Evolutionary conservation across 1,140 invertebrate genomes (phyloP).

Genomic region (Saccostrea echinata): DNA sequence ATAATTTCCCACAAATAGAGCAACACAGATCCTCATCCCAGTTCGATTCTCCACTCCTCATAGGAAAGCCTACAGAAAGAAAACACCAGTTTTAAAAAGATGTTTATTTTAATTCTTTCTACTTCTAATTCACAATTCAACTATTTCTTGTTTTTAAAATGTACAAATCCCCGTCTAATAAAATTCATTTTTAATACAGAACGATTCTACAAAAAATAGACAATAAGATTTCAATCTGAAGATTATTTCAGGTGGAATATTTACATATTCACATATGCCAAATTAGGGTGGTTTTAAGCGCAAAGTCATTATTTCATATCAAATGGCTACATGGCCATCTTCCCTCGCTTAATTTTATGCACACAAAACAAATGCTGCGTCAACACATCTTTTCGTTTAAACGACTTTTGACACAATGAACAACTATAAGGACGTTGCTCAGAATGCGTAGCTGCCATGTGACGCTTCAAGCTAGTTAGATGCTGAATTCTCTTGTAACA

Average conservation of each 20-base stretch:
- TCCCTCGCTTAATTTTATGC: conserved; percentile 12
- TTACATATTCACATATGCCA: too few species aligned
- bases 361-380: conserved; percentile 12
- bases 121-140: background rate
- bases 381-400: conserved; percentile 36
- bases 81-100: background rate
- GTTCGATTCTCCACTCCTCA: background rate
- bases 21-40: conserved; percentile 13
- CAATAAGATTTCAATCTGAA: too few species aligned
- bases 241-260: too few species aligned
- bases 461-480: conserved; percentile 29
- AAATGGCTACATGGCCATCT: background rate
- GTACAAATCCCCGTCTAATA: too few species aligned
- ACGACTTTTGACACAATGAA: conserved; percentile 3
- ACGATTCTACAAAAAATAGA: too few species aligned
- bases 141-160: too few species aligned
- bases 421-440: conserved; percentile 17
- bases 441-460: conserved; percentile 30
- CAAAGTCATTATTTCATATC: background rate
- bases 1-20: conserved; percentile 38
- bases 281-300: too few species aligned
- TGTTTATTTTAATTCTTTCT: background rate
- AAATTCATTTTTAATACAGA: too few species aligned
- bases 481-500: background rate
- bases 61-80: background rate